Conservation (phyloP, 2,113 vertebrate species). For the Chionomys nivalis region DNA sequence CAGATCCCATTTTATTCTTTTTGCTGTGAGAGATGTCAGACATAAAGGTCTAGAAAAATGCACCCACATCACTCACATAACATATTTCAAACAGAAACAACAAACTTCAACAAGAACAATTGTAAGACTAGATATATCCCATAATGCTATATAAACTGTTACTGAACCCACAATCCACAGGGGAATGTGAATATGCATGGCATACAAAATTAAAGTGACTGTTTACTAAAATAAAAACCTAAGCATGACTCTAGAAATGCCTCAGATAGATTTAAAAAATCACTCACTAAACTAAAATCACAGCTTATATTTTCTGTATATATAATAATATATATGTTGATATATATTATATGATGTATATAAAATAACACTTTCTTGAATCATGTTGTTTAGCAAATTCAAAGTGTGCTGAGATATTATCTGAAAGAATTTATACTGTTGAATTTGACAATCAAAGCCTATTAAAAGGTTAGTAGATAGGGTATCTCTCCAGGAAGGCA, state of each 20-base stretch:
- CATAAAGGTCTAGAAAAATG: background rate
- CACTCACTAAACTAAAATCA: background rate
- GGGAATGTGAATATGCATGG: background rate
- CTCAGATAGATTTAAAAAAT: background rate
- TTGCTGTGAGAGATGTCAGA: background rate
- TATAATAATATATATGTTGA: no score
- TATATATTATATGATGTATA: no score
- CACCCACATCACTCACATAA: background rate
- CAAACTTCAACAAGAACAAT: accelerated
- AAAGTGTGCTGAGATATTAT: no score
- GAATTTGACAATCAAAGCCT: no score
- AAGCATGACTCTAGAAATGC: background rate
- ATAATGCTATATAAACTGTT: background rate
- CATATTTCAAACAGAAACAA: background rate
- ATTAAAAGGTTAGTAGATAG: no score
- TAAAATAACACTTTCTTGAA: background rate
- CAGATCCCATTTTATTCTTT: background rate
- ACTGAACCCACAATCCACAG: background rate
- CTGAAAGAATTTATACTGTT: no score
- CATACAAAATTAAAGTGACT: background rate
- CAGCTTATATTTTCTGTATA: background rate
- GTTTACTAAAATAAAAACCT: background rate
- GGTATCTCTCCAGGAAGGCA: no score
- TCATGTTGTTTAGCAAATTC: background rate
- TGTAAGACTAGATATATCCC: background rate